Conservation (phyloP, 1,140 invertebrate species). For the Drosophila asahinai region DNA sequence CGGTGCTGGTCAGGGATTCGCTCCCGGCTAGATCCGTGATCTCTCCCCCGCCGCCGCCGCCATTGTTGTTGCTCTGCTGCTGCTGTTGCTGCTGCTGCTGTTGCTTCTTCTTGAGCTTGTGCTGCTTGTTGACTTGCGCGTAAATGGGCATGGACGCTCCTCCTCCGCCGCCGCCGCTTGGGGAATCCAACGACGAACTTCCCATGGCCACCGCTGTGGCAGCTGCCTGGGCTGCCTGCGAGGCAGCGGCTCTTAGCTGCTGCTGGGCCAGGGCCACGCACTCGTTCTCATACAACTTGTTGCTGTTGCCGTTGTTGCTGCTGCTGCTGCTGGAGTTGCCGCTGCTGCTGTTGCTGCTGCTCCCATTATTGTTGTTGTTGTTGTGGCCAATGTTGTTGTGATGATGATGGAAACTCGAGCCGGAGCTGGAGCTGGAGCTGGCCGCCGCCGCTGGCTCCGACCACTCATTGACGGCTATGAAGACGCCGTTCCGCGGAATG, state of each 20-base stretch:
- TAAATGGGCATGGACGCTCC: constrained; percentile 67
- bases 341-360: constrained; percentile 20
- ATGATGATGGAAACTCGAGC: constrained; percentile 10
- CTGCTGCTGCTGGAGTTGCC: constrained; percentile 19
- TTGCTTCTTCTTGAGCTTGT: constrained; percentile 76
- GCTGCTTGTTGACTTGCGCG: constrained; percentile 83
- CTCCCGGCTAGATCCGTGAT: constrained; percentile 18
- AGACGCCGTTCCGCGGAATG: constrained; percentile 78
- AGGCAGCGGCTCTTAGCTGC: constrained; percentile 43
- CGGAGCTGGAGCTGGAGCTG: constrained; percentile 29
- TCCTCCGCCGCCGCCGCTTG: neutral
- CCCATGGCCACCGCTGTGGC: constrained; percentile 35
- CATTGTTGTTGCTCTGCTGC: constrained; percentile 23
- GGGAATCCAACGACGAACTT: constrained; percentile 11
- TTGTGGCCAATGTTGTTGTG: constrained; percentile 29
- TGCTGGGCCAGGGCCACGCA: constrained; percentile 69
- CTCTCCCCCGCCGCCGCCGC: constrained; percentile 13
- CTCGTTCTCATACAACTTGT: constrained; percentile 76
- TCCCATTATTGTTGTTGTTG: constrained; percentile 18
- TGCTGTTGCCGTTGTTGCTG: constrained; percentile 25
- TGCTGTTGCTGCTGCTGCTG: constrained; percentile 15
- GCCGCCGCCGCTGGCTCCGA: constrained; percentile 49
- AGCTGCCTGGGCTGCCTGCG: constrained; percentile 40
- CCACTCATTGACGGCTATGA: constrained; percentile 84
- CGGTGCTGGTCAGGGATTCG: constrained; percentile 21